A percentile compares a stretch with the other conserved stretches of the same genome.
These are phyloP conservation scores for Cancer borealis DNA, from an alignment of 2,888 invertebrate species.

Conservation along the genomic window DNA sequence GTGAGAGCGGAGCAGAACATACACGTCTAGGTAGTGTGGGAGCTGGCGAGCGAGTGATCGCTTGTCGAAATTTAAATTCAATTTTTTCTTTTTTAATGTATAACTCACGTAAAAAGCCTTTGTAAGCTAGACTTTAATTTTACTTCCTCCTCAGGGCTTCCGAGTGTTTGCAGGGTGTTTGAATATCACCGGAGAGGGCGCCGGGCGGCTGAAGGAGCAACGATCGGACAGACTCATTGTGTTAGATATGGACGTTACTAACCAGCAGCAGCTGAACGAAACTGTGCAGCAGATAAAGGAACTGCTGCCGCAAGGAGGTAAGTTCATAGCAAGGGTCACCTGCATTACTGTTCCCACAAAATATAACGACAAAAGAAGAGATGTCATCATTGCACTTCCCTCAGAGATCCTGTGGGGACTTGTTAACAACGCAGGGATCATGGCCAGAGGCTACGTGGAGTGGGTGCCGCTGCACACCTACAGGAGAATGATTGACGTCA, in stretches of 20 bases:
- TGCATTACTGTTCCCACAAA: neutral
- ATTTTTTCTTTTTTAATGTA: neutral
- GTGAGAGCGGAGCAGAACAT: no score
- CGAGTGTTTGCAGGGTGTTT: constrained; percentile 50
- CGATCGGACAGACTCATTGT: constrained; percentile 34
- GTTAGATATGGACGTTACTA: constrained; percentile 33
- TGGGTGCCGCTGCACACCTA: constrained; percentile 49
- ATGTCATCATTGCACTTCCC: neutral
- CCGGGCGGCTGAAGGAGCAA: neutral
- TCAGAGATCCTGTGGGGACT: constrained; percentile 61
- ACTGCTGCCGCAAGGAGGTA: neutral
- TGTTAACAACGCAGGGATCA: constrained; percentile 64
- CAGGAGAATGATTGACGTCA: constrained; percentile 49
- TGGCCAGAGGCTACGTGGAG: constrained; percentile 48
- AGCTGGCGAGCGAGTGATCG: neutral
- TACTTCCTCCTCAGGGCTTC: constrained; percentile 42
- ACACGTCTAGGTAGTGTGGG: no score
- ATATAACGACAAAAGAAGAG: neutral
- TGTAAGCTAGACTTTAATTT: neutral
- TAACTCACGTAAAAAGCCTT: neutral
- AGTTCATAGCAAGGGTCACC: neutral
- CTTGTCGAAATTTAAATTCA: neutral
- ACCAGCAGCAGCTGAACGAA: constrained; percentile 32
- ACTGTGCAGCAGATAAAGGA: constrained; percentile 1
- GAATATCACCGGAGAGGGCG: neutral